A percentile compares a stretch with the other conserved stretches of the same genome.
Conservation (phyloP, 2,113 vertebrate species). For the Ptilorrhoa leucosticta region DNA sequence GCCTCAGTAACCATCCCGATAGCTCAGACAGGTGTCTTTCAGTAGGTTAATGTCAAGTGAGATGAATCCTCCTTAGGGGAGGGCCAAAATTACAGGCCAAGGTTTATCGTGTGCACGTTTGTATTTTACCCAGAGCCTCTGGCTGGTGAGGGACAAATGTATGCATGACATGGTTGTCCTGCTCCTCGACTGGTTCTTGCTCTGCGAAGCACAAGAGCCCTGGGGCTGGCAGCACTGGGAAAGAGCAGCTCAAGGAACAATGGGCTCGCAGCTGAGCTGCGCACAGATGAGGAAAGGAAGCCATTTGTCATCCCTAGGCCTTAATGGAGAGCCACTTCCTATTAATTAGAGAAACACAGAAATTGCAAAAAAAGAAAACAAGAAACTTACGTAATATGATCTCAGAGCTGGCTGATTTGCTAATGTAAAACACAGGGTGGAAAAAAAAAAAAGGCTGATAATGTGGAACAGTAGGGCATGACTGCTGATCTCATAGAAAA, state of each 20-base stretch:
- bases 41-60: not conserved
- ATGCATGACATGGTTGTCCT: not conserved
- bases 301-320: conserved; percentile 44
- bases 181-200: not conserved
- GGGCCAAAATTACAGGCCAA: not conserved
- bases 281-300: conserved; percentile 1
- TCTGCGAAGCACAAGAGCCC: not conserved
- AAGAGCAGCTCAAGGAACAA: conserved; percentile 30
- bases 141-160: not conserved
- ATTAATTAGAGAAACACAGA: conserved; percentile 54
- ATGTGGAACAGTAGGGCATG: conserved; percentile 59
- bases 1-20: not conserved
- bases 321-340: conserved; percentile 39
- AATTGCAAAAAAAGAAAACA: not conserved
- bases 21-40: not conserved
- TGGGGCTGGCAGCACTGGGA: not conserved
- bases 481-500: conserved; percentile 60
- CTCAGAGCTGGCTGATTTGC: conserved; percentile 31
- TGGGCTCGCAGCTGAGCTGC: not conserved
- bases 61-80: not conserved
- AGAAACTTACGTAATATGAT: conserved; percentile 11
- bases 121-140: not conserved
- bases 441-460: conserved; percentile 40
- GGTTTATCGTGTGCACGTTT: not conserved
- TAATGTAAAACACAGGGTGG: conserved; percentile 19